Conservation (phyloP, 2,888 invertebrate genomes). For the Agrypnus murinus region DNA sequence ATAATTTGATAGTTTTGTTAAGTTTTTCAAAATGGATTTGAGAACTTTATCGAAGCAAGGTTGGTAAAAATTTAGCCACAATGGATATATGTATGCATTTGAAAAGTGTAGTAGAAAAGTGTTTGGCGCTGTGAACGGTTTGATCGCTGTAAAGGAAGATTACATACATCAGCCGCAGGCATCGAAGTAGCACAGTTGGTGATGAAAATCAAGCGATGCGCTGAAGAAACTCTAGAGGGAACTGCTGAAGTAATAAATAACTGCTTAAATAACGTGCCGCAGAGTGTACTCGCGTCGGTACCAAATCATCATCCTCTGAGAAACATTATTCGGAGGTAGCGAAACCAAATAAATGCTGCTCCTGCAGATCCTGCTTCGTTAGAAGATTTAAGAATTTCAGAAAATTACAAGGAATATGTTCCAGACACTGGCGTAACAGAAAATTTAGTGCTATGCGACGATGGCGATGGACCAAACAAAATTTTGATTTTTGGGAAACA, state of each 20-base stretch:
- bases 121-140: conserved; percentile 22
- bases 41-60: conserved; percentile 13
- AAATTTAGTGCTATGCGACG: too few relatives aligned
- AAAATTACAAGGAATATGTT: too few relatives aligned
- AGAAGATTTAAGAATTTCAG: too few relatives aligned
- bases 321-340: neutral
- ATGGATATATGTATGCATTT: conserved; percentile 16
- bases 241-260: conserved; percentile 23
- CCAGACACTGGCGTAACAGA: too few relatives aligned
- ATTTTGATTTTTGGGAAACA: too few relatives aligned
- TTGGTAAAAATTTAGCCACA: conserved; percentile 16
- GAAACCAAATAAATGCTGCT: too few relatives aligned
- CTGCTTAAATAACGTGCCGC: conserved; percentile 19
- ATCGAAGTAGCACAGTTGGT: conserved; percentile 21
- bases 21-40: too few relatives aligned
- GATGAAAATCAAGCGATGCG: conserved; percentile 9
- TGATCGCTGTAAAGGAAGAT: conserved; percentile 26
- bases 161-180: conserved; percentile 18
- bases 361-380: too few relatives aligned
- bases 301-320: conserved; percentile 4
- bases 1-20: too few relatives aligned
- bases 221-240: conserved; percentile 8
- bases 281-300: conserved; percentile 14
- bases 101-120: conserved; percentile 16
- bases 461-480: too few relatives aligned